Evolutionary conservation across 1,140 invertebrate genomes (phyloP).

Genomic region (Drosophila malerkotliana): DNA sequence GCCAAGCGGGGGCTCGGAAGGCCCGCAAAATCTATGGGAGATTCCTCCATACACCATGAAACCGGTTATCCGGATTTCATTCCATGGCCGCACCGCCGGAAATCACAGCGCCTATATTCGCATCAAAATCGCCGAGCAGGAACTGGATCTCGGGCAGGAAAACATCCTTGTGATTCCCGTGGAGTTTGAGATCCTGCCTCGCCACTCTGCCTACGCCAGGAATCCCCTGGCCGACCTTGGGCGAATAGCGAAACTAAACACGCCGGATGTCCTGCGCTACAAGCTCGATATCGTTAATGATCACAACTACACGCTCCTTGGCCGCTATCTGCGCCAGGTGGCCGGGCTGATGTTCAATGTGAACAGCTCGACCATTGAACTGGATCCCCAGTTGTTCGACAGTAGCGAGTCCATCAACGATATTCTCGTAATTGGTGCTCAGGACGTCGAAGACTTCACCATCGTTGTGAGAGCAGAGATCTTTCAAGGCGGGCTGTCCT

Average conservation of each 20-base stretch:
- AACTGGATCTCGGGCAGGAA: conserved; percentile 46
- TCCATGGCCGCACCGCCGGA: conserved; percentile 87
- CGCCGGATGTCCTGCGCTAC: conserved; percentile 41
- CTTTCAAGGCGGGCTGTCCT: conserved; percentile 66
- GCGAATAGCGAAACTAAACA: conserved; percentile 56
- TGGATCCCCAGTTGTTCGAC: conserved; percentile 65
- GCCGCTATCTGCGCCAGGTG: conserved; percentile 55
- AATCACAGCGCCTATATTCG: conserved; percentile 84
- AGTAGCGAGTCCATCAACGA: conserved; percentile 56
- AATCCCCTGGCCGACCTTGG: conserved; percentile 94
- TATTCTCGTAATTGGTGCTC: conserved; percentile 40
- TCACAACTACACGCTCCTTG: conserved; percentile 49
- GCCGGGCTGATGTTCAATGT: conserved; percentile 63
- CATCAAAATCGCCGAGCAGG: conserved; percentile 73
- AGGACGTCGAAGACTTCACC: conserved; percentile 45
- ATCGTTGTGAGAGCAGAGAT: conserved; percentile 71
- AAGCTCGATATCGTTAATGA: conserved; percentile 68
- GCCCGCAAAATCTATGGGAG: conserved; percentile 92
- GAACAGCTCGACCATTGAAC: conserved; percentile 56
- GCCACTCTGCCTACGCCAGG: conserved; percentile 90
- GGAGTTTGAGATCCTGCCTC: conserved; percentile 92
- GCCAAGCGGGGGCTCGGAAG: conserved; percentile 89
- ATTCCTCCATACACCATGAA: conserved; percentile 95
- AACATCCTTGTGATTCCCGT: conserved; percentile 91
- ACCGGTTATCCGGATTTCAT: conserved; percentile 93